A percentile compares a stretch with the other conserved stretches of the same genome.
These are phyloP conservation scores for Eufriesea mexicana DNA, from an alignment of 1,140 invertebrate genomes.

Conservation along the genomic window DNA sequence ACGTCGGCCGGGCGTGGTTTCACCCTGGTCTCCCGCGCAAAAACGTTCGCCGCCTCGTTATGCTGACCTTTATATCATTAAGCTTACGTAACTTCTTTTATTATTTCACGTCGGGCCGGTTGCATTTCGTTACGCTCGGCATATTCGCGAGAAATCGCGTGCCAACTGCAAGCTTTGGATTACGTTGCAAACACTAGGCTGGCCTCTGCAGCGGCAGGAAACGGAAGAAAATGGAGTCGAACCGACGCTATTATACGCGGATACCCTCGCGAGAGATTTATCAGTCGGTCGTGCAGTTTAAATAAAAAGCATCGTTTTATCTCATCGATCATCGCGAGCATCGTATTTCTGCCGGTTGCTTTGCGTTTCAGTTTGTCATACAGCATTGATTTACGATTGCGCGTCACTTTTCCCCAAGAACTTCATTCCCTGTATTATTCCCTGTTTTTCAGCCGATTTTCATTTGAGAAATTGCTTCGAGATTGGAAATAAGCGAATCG, in stretches of 20 bases:
- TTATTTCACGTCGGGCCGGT: constrained; percentile 22
- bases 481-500: background rate
- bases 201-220: background rate
- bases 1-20: background rate
- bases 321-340: background rate
- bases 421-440: background rate
- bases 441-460: background rate
- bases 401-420: background rate
- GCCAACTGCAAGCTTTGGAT: constrained; percentile 1
- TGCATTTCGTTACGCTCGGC: constrained; percentile 18
- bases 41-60: constrained; percentile 5
- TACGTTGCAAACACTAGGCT: background rate
- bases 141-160: constrained; percentile 25
- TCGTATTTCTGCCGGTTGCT: no score
- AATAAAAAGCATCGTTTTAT: background rate
- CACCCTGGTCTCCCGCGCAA: background rate
- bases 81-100: constrained; percentile 32
- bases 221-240: background rate
- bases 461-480: background rate
- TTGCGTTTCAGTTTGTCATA: background rate
- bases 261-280: background rate
- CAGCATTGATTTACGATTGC: background rate
- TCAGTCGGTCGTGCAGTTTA: background rate
- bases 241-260: background rate
- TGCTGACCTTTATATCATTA: constrained; percentile 27